Percentiles rank a stretch among this genome's conserved stretches.
phyloP scores from a whole-genome alignment of 2,113 vertebrate species.

The Orthonyx spaldingii region DNA sequence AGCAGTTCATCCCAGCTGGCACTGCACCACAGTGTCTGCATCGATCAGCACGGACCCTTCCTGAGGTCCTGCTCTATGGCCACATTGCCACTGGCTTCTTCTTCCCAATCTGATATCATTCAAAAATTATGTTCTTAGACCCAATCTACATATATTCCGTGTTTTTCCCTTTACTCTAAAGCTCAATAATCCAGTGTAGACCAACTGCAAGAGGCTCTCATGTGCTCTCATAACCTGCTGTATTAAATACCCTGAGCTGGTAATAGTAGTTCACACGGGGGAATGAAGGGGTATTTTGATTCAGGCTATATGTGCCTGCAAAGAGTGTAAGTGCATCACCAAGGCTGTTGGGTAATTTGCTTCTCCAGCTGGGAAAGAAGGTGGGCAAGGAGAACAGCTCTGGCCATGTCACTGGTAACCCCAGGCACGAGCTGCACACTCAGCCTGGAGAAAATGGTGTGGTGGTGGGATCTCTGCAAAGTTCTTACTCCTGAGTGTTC shows the following conservation, averaged over 20 bases:
- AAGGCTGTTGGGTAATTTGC: background rate
- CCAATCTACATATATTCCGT: background rate
- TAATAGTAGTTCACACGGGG: background rate
- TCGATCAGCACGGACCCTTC: rapidly evolving
- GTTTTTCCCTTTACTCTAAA: background rate
- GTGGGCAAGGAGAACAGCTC: background rate
- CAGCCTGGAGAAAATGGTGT: rapidly evolving
- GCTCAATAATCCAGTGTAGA: background rate
- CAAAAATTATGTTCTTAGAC: background rate
- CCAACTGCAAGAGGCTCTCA: background rate
- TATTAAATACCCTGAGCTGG: background rate
- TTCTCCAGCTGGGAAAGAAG: background rate
- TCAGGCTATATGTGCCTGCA: background rate
- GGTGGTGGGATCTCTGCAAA: background rate
- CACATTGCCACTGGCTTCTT: background rate
- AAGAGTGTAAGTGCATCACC: background rate
- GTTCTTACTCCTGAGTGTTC: background rate
- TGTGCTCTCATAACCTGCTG: background rate
- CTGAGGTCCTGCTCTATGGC: background rate
- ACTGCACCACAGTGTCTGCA: rapidly evolving
- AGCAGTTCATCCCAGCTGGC: background rate
- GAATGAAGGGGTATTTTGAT: background rate
- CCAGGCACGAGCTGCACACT: rapidly evolving
- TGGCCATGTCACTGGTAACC: background rate
- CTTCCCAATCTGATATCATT: background rate